Evolutionary conservation across 2,113 vertebrate species (phyloP).

Genomic region (Bubo bubo): DNA sequence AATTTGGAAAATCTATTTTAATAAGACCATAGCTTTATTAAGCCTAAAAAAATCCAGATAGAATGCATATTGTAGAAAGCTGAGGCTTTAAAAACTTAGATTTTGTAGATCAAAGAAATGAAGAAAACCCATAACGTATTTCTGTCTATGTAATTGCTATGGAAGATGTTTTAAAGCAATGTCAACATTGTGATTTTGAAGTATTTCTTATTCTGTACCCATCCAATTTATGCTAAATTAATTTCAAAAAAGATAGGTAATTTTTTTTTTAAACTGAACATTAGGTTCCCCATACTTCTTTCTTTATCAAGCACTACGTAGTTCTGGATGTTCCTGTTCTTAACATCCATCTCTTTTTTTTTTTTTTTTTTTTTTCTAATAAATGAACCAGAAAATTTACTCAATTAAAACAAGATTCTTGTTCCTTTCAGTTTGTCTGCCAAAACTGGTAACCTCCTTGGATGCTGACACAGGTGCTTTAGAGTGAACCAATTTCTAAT

Average conservation of each 20-base stretch:
- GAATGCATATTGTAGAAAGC: not conserved
- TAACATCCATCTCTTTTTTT: not conserved
- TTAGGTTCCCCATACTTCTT: not conserved
- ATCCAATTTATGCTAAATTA: not conserved
- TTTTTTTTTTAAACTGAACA: not conserved
- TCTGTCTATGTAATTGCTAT: not conserved
- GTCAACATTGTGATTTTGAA: not conserved
- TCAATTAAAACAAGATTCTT: not conserved
- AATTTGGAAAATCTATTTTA: not conserved
- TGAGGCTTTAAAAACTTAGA: not conserved
- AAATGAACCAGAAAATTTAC: not conserved
- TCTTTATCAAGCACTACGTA: not conserved
- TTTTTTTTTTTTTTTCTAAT: not conserved
- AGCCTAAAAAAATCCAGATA: not conserved
- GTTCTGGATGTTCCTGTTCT: not conserved
- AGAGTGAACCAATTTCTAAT: not conserved
- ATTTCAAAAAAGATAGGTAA: not conserved
- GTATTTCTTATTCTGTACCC: not conserved
- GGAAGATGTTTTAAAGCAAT: not conserved
- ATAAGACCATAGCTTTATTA: not conserved
- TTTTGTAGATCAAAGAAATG: not conserved
- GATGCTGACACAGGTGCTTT: not conserved
- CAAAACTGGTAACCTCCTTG: not conserved
- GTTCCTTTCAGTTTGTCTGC: not conserved
- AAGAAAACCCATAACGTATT: rapidly evolving